Evolutionary conservation across 2,888 invertebrate species (phyloP).

Genomic region (Coelopa pilipes): DNA sequence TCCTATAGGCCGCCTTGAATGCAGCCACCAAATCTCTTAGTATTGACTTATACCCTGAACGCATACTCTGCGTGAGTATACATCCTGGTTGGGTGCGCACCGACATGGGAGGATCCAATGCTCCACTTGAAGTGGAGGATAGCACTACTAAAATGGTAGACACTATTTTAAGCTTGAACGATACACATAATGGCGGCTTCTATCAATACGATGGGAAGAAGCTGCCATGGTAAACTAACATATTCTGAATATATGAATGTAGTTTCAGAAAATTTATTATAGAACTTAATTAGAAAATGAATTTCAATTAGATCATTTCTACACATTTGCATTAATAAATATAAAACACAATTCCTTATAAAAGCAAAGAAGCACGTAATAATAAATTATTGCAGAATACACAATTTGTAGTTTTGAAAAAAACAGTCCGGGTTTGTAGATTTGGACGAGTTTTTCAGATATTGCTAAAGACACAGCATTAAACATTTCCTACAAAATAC

Average conservation of each 20-base stretch:
- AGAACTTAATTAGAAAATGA: slow-evolving; percentile 24
- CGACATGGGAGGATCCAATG: slow-evolving; percentile 86
- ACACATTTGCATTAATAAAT: slow-evolving; percentile 23
- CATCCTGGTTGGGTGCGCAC: slow-evolving; percentile 96
- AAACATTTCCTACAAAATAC: slow-evolving; percentile 29
- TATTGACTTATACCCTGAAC: slow-evolving; percentile 79
- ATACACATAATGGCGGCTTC: slow-evolving; percentile 79
- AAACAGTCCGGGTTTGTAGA: background rate
- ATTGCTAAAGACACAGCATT: slow-evolving; percentile 25
- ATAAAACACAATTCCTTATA: slow-evolving; percentile 32
- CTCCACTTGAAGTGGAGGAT: slow-evolving; percentile 77
- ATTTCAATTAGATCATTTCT: slow-evolving; percentile 19
- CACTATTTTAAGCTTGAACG: slow-evolving; percentile 73
- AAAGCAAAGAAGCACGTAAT: slow-evolving; percentile 28
- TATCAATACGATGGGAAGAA: slow-evolving; percentile 80
- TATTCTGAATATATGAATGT: background rate
- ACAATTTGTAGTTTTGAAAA: background rate
- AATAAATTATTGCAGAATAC: slow-evolving; percentile 22
- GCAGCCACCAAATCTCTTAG: slow-evolving; percentile 88
- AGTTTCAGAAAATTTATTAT: slow-evolving; percentile 12
- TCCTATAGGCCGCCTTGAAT: slow-evolving; percentile 81
- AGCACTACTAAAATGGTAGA: slow-evolving; percentile 76
- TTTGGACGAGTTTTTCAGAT: slow-evolving; percentile 4
- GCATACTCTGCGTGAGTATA: slow-evolving; percentile 78
- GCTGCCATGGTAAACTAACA: slow-evolving; percentile 74